Evolutionary conservation across 1,140 invertebrate species (phyloP).

Genomic region (Neodiprion fabricii): DNA sequence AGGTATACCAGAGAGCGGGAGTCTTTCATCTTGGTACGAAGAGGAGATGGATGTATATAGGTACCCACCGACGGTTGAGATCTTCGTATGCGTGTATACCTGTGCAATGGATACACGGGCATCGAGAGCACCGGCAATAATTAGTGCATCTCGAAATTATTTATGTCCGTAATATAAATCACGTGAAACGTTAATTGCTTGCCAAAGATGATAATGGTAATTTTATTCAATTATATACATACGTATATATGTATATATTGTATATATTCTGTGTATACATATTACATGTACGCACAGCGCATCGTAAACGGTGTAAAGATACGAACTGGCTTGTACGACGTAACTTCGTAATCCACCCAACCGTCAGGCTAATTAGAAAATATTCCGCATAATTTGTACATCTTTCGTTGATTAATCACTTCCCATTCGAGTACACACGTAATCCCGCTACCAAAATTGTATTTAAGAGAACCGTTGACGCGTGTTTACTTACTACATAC

Average conservation of each 20-base stretch:
- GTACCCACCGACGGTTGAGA: not conserved
- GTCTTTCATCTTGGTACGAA: conserved; percentile 50
- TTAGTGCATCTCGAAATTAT: conserved; percentile 59
- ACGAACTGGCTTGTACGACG: not conserved
- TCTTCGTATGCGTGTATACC: not conserved
- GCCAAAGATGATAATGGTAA: conserved; percentile 5
- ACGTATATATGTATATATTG: no score
- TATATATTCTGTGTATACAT: no score
- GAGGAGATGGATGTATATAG: conserved; percentile 15
- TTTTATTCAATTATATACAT: not conserved
- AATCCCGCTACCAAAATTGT: no score
- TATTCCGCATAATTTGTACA: no score
- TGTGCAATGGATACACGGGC: conserved; percentile 19
- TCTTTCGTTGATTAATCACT: no score
- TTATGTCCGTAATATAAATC: conserved; percentile 55
- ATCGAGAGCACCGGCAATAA: conserved; percentile 42
- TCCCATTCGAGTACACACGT: no score
- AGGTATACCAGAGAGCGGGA: conserved; percentile 37
- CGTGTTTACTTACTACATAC: no score
- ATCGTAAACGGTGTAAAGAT: not conserved
- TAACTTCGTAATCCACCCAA: no score
- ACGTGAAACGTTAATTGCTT: conserved; percentile 55
- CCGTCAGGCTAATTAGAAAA: no score
- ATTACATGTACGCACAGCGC: not conserved
- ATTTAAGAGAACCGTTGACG: no score